Percentiles rank a stretch among this genome's conserved stretches.
These are phyloP conservation scores for Abrostola triplasia DNA, from an alignment of 2,888 invertebrate genomes.

Conservation along the genomic window DNA sequence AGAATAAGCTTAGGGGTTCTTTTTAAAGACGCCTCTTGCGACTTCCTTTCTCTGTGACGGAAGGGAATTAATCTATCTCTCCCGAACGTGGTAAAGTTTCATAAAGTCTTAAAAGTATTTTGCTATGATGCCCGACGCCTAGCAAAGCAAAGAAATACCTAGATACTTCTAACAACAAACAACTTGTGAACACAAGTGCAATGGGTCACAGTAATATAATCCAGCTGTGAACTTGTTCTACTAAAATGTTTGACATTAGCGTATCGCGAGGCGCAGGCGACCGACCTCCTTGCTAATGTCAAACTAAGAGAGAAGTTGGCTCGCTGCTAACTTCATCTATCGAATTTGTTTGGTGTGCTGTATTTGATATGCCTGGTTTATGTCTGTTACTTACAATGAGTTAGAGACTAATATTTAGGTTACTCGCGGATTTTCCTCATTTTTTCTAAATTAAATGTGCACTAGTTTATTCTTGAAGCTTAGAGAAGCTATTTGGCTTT, in stretches of 20 bases:
- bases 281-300: constrained; percentile 28
- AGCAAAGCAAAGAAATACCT: too few relatives aligned
- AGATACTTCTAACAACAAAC: not conserved
- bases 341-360: constrained; percentile 12
- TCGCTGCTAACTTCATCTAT: constrained; percentile 23
- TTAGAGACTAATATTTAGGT: not conserved
- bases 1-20: too few relatives aligned
- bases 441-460: too few relatives aligned
- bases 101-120: too few relatives aligned
- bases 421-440: too few relatives aligned
- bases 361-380: not conserved
- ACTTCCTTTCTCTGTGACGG: too few relatives aligned
- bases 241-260: constrained; percentile 38
- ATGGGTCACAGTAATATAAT: constrained; percentile 1
- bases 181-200: constrained; percentile 12
- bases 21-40: too few relatives aligned
- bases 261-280: constrained; percentile 46
- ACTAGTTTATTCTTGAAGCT: too few relatives aligned
- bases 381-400: not conserved
- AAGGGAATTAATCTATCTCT: too few relatives aligned
- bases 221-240: constrained; percentile 3
- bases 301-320: constrained; percentile 39
- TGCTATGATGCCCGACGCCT: too few relatives aligned
- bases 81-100: too few relatives aligned
- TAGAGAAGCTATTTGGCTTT: too few relatives aligned